Conservation (phyloP, 2,113 vertebrate genomes). For the Esox niger region DNA sequence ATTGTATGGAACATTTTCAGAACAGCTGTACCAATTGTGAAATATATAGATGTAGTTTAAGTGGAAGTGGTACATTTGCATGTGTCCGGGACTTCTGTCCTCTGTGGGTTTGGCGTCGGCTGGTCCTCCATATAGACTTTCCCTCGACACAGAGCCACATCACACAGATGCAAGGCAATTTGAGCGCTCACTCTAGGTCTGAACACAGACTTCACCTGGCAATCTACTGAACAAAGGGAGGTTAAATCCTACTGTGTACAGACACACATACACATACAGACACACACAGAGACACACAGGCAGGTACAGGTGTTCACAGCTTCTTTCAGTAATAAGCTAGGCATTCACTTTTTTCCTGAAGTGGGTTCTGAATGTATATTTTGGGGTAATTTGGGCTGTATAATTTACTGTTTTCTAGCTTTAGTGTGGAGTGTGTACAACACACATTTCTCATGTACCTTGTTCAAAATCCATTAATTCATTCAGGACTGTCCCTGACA, state of each 20-base stretch:
- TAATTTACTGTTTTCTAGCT: not conserved
- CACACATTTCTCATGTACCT: not conserved
- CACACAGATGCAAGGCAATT: conserved; percentile 7
- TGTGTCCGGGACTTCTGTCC: conserved; percentile 20
- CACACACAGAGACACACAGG: conserved; percentile 14
- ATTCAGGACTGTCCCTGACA: no score
- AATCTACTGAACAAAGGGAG: conserved; percentile 11
- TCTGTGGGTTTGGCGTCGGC: conserved; percentile 11
- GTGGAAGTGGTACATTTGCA: no score
- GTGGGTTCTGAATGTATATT: conserved; percentile 6
- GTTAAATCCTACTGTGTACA: conserved; percentile 5
- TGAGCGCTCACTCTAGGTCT: conserved; percentile 2
- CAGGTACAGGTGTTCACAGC: not conserved
- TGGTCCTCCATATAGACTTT: not conserved
- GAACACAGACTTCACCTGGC: conserved; percentile 6
- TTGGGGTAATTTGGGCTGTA: not conserved
- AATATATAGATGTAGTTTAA: no score
- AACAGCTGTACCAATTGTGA: conserved; percentile 40
- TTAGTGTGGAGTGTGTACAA: no score
- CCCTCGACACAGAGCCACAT: not conserved
- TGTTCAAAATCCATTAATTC: not conserved
- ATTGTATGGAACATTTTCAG: conserved; percentile 44
- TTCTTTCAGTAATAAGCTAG: not conserved
- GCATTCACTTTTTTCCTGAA: not conserved
- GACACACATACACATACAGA: not conserved